Conservation (phyloP, 1,140 invertebrate genomes). For the Spodoptera litura region DNA sequence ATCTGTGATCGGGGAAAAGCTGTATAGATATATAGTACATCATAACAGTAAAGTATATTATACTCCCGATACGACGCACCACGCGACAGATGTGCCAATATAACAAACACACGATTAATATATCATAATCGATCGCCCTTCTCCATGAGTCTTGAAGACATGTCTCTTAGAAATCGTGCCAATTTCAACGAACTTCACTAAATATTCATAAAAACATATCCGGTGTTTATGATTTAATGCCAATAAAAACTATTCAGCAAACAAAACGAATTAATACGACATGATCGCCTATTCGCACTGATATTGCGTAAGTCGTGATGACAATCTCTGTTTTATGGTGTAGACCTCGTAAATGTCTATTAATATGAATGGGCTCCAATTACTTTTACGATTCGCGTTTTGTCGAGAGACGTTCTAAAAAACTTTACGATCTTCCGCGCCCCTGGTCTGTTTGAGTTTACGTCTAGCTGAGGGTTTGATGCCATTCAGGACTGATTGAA, state of each 20-base stretch:
- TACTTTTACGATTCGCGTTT: slow-evolving; percentile 85
- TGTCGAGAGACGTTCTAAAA: slow-evolving; percentile 79
- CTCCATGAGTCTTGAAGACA: background rate
- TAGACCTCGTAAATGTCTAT: slow-evolving; percentile 84
- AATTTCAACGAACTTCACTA: slow-evolving; percentile 50
- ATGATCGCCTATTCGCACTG: slow-evolving; percentile 68
- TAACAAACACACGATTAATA: slow-evolving; percentile 50
- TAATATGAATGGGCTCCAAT: slow-evolving; percentile 86
- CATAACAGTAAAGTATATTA: slow-evolving; percentile 60
- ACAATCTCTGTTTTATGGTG: slow-evolving; percentile 85
- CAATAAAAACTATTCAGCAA: slow-evolving; percentile 70
- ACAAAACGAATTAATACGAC: slow-evolving; percentile 76
- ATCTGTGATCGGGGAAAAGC: slow-evolving; percentile 75
- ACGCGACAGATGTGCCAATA: slow-evolving; percentile 50
- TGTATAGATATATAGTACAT: slow-evolving; percentile 68
- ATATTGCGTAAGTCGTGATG: slow-evolving; percentile 76
- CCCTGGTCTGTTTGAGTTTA: slow-evolving; percentile 75
- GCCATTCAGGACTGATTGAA: slow-evolving; percentile 54
- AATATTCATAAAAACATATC: slow-evolving; percentile 54
- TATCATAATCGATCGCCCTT: slow-evolving; percentile 49
- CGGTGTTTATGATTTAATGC: slow-evolving; percentile 62
- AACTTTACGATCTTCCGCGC: slow-evolving; percentile 81
- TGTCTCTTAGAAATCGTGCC: slow-evolving; percentile 45
- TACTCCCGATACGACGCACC: slow-evolving; percentile 35
- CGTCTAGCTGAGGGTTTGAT: slow-evolving; percentile 64